A percentile compares a stretch with the other conserved stretches of the same genome.
These are phyloP conservation scores for Climacteris rufus DNA, from an alignment of 2,113 vertebrate species.

Conservation along the genomic window DNA sequence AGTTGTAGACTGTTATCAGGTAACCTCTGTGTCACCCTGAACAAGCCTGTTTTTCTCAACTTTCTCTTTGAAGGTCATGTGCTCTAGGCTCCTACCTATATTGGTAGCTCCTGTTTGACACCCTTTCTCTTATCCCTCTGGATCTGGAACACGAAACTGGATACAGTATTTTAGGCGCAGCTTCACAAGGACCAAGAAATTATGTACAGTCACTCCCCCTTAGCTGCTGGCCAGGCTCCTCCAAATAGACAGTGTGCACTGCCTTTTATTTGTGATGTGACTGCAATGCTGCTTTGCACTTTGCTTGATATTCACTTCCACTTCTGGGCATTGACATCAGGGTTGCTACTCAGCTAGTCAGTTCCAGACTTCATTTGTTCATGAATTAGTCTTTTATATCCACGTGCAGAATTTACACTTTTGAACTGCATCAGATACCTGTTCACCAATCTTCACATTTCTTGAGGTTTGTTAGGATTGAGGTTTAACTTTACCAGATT, in stretches of 20 bases:
- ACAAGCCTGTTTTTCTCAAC: not conserved
- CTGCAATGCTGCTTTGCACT: not conserved
- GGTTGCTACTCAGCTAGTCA: not conserved
- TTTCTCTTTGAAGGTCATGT: not conserved
- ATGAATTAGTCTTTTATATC: not conserved
- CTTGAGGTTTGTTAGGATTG: not conserved
- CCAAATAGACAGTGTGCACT: not conserved
- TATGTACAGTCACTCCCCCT: accelerated
- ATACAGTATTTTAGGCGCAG: not conserved
- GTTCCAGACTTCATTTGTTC: not conserved
- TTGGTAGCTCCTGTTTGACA: not conserved
- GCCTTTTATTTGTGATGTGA: not conserved
- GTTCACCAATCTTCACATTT: not conserved
- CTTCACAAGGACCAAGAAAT: not conserved
- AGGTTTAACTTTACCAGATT: not conserved
- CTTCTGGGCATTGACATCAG: not conserved
- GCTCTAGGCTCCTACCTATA: not conserved
- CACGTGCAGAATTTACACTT: not conserved
- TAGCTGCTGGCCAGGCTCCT: not conserved
- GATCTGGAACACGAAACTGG: not conserved
- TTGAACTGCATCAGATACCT: not conserved
- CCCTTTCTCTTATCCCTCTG: accelerated
- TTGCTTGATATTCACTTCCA: not conserved
- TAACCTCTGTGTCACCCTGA: accelerated
- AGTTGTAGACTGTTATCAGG: not conserved